Evolutionary conservation across 2,888 invertebrate species (phyloP).

Genomic region (Chymomyza procnemis): DNA sequence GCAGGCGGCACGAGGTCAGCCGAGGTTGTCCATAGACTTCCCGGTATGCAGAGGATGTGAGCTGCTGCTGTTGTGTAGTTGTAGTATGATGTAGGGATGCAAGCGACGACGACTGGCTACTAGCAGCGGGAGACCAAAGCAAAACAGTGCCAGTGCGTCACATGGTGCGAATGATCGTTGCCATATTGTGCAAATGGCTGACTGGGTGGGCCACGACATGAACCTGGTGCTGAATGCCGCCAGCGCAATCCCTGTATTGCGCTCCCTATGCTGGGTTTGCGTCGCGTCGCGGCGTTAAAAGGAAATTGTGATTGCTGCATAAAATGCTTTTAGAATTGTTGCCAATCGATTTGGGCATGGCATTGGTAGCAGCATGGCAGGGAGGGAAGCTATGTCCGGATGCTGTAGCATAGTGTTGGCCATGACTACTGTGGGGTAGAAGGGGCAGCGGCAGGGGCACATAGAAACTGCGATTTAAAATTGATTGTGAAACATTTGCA

Average conservation of each 20-base stretch:
- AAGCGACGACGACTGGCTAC: slow-evolving; percentile 28
- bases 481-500: slow-evolving; percentile 69
- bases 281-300: slow-evolving; percentile 50
- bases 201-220: background rate
- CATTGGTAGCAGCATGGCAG: slow-evolving; percentile 55
- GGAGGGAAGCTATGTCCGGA: too few relatives aligned
- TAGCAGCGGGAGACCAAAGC: slow-evolving; percentile 3
- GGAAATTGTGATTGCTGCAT: slow-evolving; percentile 70
- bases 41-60: too few relatives aligned
- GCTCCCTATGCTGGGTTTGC: slow-evolving; percentile 23
- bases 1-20: slow-evolving; percentile 25
- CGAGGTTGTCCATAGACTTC: background rate
- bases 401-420: background rate
- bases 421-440: slow-evolving; percentile 12
- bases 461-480: slow-evolving; percentile 58
- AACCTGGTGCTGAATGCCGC: slow-evolving; percentile 23
- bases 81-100: slow-evolving; percentile 8
- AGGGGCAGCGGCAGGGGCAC: background rate
- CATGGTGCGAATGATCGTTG: slow-evolving; percentile 67
- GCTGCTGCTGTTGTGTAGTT: too few relatives aligned
- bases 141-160: slow-evolving; percentile 38
- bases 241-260: slow-evolving; percentile 14
- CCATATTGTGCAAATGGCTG: slow-evolving; percentile 65
- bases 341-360: slow-evolving; percentile 70
- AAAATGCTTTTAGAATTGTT: slow-evolving; percentile 72